These are phyloP conservation scores for Liparis tanakae DNA, from an alignment of 2,797 vertebrate genomes.

Conservation along the genomic window DNA sequence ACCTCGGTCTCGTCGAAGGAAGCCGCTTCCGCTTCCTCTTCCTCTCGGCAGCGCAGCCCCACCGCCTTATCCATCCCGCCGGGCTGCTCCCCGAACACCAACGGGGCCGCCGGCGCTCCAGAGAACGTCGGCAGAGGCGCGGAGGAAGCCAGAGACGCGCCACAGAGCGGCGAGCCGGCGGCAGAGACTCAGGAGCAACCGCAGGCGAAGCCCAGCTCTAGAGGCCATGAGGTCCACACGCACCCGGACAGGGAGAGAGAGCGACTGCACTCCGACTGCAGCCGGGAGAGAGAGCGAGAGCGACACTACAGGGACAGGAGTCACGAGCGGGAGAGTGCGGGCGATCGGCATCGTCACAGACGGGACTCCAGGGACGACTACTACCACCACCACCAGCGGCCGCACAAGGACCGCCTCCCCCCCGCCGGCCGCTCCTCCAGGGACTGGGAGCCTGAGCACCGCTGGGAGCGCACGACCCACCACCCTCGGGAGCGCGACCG, in stretches of 20 bases:
- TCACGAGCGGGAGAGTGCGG: constrained; percentile 72
- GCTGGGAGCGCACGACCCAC: constrained; percentile 50
- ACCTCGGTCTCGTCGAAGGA: constrained; percentile 37
- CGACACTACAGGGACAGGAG: constrained; percentile 75
- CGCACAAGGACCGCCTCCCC: constrained; percentile 57
- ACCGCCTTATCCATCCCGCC: constrained; percentile 48
- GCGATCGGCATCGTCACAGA: constrained; percentile 51
- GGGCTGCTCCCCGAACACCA: constrained; percentile 34
- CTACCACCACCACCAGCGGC: constrained; percentile 44
- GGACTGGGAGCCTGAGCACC: constrained; percentile 71
- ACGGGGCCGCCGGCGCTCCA: constrained; percentile 22
- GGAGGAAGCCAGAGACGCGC: constrained; percentile 49
- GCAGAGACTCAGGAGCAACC: constrained; percentile 65
- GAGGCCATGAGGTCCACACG: constrained; percentile 62
- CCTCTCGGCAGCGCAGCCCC: constrained; percentile 32
- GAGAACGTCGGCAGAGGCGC: constrained; percentile 35
- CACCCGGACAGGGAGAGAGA: constrained; percentile 71
- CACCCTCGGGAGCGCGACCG: constrained; percentile 67
- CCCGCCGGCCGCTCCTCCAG: constrained; percentile 49
- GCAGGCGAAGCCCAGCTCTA: constrained; percentile 60
- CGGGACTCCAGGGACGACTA: constrained; percentile 65
- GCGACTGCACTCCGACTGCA: constrained; percentile 68
- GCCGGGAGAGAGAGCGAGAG: constrained; percentile 68
- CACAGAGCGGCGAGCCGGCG: constrained; percentile 50
- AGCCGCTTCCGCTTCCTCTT: constrained; percentile 24